Evolutionary conservation across 2,113 vertebrate genomes (phyloP), one percentile per base, ranked within the genome.

Genomic region (Microtus richardsoni): DNA sequence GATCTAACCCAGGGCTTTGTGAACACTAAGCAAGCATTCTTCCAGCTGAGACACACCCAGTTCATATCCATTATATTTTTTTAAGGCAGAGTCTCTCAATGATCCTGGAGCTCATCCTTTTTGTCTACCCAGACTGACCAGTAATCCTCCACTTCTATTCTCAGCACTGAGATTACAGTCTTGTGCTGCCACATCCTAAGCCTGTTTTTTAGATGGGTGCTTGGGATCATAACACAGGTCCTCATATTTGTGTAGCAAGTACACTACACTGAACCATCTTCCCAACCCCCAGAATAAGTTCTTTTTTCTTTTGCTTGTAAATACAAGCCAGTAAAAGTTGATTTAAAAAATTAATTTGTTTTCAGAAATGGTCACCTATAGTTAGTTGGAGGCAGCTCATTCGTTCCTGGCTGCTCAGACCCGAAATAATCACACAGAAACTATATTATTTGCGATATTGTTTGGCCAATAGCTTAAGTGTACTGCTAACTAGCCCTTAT

Each of bases 251-350:
- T 66, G 41, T 30, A 85, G 82, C 62, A 49, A 85, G 41, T 17
- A 33, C 60, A 68, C 3, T 36, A 49, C 44, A 26, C 5, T 16
- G 3, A 47, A 64, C 28, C 30, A 22, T 49, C 64, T 52, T 14
- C 13, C 30, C 33, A n/a, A 33, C 28, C 19, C 33, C 24, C 33
- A 90, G 64, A 68, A 33, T n/a, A 12, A 26, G 41, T 93, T 86
- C n/a, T 89, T 54, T 93, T 95, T 93, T 86, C n/a, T 89, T 54
- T 93, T 95, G 44, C 47, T 95, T 96, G 58, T 12, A 84, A 96
- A 75, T 26, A 88, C 24, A 94, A 58, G 49, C 11, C 19, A 82
- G 8, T 91, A 93, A 96, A 24, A 90, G 80, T 10, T 75, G n/a
- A 74, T 28, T 94, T 64, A 44, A 64, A 41, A 82, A 82, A 39